Evolutionary conservation across 2,888 invertebrate species (phyloP), one percentile per base, ranked within the genome.

Genomic region (Calliphora vomitoria): DNA sequence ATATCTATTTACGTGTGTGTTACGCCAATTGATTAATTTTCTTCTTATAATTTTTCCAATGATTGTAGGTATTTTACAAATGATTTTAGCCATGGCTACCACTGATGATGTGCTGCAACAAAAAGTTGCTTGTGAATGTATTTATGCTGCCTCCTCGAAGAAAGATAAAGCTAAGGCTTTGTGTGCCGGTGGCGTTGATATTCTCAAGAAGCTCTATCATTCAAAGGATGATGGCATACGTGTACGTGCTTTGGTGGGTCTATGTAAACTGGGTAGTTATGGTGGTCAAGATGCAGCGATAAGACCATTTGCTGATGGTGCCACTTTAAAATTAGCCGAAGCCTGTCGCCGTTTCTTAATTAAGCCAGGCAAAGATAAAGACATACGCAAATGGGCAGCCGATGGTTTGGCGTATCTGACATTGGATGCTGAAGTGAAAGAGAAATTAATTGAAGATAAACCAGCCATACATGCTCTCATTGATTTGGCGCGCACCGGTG

Each of bases 381-480:
- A 98, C 91, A 96, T 98, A 92, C 95, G 98, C 69, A 97, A 98
- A 91, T 99, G 99, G 99, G 98, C 99, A 0, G 97, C 98, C 8
- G 99, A 99, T 94, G 99, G 99, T 1, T 95, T 99, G 6, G 98
- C 99, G 0, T 99, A 99, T 92, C 95, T 99, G 8, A 98, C 99
- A 0, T 95, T 99, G 82, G 99, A 99, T 94, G 99, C 99, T 11
- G 99, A 99, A 93, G 98, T 99, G 0, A 99, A 99, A 93, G 99
- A 99, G 93, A 98, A 98, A 93, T 94, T 99, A 55, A 96, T 98
- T 66, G 97, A 97, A 92, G 99, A 99, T 92, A 95, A 94, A 91
- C 92, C 96, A 20, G 97, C 98, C 0, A 94, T 99, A 78, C 95
- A 96, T 91, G 96, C 98, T 0, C 95, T 99, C 82, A 97, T 99